phyloP scores from a whole-genome alignment of 2,797 vertebrate genomes.

The Mallotus villosus region DNA sequence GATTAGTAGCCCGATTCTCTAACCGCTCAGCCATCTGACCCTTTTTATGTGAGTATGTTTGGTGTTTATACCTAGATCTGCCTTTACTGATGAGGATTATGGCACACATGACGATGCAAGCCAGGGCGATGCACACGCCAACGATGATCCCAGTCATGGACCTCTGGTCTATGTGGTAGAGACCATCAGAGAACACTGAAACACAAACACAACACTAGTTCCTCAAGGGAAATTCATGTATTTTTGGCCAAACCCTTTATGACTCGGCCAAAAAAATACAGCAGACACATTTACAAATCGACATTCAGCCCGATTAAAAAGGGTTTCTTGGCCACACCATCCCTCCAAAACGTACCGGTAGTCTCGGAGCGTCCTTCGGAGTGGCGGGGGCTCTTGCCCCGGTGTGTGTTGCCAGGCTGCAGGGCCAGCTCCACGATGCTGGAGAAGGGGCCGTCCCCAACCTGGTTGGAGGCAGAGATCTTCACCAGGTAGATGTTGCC shows the following conservation, averaged over 20 bases:
- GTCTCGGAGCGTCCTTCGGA: slow-evolving; percentile 69
- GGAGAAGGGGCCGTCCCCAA: slow-evolving; percentile 95
- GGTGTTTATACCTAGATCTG: slow-evolving; percentile 80
- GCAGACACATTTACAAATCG: neutral
- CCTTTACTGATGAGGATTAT: slow-evolving; percentile 90
- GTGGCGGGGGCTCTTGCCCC: slow-evolving; percentile 86
- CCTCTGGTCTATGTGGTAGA: slow-evolving; percentile 89
- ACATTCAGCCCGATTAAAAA: neutral
- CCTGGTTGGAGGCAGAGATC: slow-evolving; percentile 90
- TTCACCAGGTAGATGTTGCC: slow-evolving; percentile 92
- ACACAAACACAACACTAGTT: slow-evolving; percentile 18
- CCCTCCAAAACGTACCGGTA: slow-evolving; percentile 64
- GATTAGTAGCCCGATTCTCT: too few relatives aligned
- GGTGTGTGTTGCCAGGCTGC: slow-evolving; percentile 73
- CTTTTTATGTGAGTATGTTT: too few relatives aligned
- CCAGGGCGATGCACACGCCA: slow-evolving; percentile 92
- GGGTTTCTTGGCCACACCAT: neutral
- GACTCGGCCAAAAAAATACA: neutral
- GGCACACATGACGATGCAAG: slow-evolving; percentile 90
- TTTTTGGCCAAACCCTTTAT: neutral
- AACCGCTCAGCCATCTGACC: too few relatives aligned
- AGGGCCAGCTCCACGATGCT: slow-evolving; percentile 82
- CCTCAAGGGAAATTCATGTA: neutral
- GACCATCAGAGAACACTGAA: slow-evolving; percentile 81
- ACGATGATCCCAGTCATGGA: slow-evolving; percentile 92